phyloP scores from a whole-genome alignment of 2,888 invertebrate species.

The Lycophotia porphyrea region DNA sequence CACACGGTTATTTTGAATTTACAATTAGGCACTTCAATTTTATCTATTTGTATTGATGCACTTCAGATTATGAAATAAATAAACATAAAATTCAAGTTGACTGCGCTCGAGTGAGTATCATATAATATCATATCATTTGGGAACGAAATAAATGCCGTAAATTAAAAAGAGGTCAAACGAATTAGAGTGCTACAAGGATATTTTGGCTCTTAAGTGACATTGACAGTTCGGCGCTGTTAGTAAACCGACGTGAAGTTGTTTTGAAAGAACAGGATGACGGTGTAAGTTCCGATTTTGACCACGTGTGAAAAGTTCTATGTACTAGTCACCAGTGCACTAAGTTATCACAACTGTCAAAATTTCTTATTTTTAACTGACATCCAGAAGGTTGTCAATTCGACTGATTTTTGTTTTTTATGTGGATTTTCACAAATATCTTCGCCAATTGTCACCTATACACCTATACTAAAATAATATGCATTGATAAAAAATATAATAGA shows the following conservation, averaged over 20 bases:
- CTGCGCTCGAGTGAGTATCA: neutral
- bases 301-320: neutral
- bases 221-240: neutral
- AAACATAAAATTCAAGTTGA: conserved; percentile 1
- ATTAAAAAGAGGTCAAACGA: neutral
- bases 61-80: neutral
- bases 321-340: too few relatives aligned
- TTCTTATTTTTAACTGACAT: too few relatives aligned
- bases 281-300: neutral
- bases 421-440: too few relatives aligned
- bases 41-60: neutral
- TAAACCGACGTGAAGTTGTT: neutral
- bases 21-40: too few relatives aligned
- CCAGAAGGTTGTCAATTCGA: too few relatives aligned
- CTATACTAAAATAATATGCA: neutral
- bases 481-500: neutral
- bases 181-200: neutral
- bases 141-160: neutral
- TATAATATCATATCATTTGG: neutral
- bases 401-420: too few relatives aligned
- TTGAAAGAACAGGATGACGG: neutral
- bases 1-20: too few relatives aligned
- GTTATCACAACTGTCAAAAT: too few relatives aligned
- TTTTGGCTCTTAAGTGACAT: neutral
- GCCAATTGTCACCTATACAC: too few relatives aligned